phyloP scores from a whole-genome alignment of 2,888 invertebrate genomes.

The Cheilosia grossa region DNA sequence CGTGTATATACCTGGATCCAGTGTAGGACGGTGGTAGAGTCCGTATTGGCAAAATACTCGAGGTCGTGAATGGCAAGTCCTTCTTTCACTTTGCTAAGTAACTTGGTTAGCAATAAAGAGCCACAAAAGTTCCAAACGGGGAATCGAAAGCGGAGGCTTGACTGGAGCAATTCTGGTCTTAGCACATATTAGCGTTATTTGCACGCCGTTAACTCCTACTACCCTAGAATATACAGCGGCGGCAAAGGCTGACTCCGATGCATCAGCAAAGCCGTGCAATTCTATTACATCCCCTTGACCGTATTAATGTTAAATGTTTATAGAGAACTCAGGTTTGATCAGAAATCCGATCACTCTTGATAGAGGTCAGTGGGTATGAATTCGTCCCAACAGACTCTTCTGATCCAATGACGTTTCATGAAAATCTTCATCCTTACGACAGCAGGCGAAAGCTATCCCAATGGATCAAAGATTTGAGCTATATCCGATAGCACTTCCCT shows the following conservation, averaged over 20 bases:
- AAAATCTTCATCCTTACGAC: conserved; percentile 28
- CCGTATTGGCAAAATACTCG: neutral
- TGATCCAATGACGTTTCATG: conserved; percentile 16
- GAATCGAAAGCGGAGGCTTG: neutral
- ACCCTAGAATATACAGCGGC: conserved; percentile 32
- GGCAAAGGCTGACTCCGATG: conserved; percentile 29
- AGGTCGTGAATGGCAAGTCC: neutral
- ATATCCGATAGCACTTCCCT: conserved; percentile 33
- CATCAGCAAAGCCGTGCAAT: conserved; percentile 36
- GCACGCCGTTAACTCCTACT: conserved; percentile 2
- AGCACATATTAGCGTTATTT: conserved; percentile 30
- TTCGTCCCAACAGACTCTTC: conserved; percentile 8
- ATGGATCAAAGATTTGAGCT: conserved; percentile 25
- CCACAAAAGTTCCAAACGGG: conserved; percentile 18
- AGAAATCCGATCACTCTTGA: conserved; percentile 25
- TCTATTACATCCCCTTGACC: conserved; percentile 1
- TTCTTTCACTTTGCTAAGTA: conserved; percentile 2
- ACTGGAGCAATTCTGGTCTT: conserved; percentile 34
- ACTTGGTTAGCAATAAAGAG: conserved; percentile 1
- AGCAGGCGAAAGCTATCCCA: conserved; percentile 24
- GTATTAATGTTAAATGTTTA: conserved; percentile 8
- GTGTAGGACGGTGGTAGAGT: neutral
- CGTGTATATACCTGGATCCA: neutral
- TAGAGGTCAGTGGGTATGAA: conserved; percentile 2
- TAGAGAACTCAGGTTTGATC: neutral